Percentiles rank a stretch among this genome's conserved stretches.
Evolutionary conservation across 2,888 invertebrate species (phyloP).

Genomic region (Leptinotarsa haldemani): DNA sequence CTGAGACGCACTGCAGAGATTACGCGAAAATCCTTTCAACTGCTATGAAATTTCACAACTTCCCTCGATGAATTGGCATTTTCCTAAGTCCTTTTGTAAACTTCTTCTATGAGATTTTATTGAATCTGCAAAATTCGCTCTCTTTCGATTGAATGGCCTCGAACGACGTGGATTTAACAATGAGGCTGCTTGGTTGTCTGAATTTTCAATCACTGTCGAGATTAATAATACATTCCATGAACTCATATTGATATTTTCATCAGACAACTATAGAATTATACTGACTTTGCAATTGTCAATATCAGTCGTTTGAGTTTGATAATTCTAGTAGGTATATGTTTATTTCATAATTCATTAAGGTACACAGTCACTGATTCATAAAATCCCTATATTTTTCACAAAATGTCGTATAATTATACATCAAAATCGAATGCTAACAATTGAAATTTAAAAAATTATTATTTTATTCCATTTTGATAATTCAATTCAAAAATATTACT

Average conservation of each 20-base stretch:
- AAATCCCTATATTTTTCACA: no score
- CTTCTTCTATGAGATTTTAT: neutral
- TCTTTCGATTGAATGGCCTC: neutral
- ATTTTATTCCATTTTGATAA: no score
- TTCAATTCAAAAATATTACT: no score
- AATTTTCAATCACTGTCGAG: neutral
- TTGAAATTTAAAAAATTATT: no score
- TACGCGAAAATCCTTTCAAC: constrained; percentile 37
- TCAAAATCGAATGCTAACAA: no score
- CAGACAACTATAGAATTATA: no score
- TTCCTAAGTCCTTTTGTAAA: constrained; percentile 26
- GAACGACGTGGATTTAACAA: neutral
- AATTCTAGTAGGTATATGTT: no score
- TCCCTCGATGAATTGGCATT: constrained; percentile 31
- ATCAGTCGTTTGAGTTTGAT: no score
- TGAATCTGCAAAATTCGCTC: neutral
- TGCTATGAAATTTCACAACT: constrained; percentile 26
- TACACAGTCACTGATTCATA: no score
- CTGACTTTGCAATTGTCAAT: no score
- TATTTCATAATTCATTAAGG: no score
- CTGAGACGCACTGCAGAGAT: constrained; percentile 25
- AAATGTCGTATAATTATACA: no score
- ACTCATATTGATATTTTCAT: neutral
- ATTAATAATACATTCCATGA: neutral
- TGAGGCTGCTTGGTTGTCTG: neutral